Percentiles rank a stretch among this genome's conserved stretches.
phyloP scores from a whole-genome alignment of 2,113 vertebrate species.

The Eclectus roratus region DNA sequence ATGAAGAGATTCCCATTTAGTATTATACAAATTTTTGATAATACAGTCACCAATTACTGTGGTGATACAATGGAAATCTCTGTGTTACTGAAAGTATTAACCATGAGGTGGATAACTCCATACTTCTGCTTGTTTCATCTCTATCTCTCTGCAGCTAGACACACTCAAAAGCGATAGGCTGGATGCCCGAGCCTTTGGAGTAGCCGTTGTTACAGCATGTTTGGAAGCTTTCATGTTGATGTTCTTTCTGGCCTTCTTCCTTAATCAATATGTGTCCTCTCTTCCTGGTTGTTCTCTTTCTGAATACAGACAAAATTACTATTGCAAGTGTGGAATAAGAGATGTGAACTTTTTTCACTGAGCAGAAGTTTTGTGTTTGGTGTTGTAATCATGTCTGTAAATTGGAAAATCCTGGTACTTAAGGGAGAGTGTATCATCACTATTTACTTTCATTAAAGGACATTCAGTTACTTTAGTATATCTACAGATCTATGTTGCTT shows the following conservation, averaged over 20 bases:
- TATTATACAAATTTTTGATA: neutral
- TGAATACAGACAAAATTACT: neutral
- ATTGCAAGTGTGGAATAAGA: neutral
- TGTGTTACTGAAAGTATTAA: neutral
- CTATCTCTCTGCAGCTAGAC: neutral
- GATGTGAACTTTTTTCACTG: neutral
- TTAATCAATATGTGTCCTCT: neutral
- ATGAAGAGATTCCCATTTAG: neutral
- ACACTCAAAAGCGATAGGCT: neutral
- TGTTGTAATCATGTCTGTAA: neutral
- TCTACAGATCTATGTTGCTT: neutral
- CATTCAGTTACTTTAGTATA: neutral
- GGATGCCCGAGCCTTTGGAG: neutral
- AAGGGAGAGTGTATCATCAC: neutral
- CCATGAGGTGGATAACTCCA: neutral
- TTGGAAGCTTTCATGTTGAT: neutral
- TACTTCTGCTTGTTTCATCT: neutral
- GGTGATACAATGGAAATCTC: no score
- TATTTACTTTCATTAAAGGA: conserved; percentile 8
- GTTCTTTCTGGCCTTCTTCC: neutral
- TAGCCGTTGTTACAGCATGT: neutral
- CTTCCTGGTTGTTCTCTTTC: neutral
- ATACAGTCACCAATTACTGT: neutral
- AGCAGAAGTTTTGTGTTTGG: neutral
- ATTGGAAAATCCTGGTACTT: neutral